Base-by-base conservation (phyloP, 2,113 vertebrate species). In the Shinisaurus crocodilurus region DNA sequence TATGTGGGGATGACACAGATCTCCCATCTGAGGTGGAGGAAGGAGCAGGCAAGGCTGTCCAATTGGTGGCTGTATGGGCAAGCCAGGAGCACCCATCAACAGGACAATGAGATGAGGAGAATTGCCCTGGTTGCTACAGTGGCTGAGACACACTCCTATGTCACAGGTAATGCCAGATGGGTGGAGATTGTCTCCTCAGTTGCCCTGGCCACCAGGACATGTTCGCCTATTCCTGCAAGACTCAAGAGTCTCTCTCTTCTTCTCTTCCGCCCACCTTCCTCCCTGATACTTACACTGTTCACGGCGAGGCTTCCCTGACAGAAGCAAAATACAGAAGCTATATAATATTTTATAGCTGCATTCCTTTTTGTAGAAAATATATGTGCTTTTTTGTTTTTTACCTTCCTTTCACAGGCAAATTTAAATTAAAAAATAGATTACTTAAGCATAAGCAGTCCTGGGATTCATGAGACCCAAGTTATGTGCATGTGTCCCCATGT, bases 401-500 rank as follows among this genome's bases (percentile, higher is more conserved):
- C 18, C n/a, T 60, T 82, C 54, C 25, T 79, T 60, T 2, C 20
- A 45, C 23, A 43, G 37, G 40, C 6, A 40, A 43, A 76, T 43
- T 6, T 43, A 76, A 45, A 76, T 76, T 23, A 40, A 7, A 76
- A 40, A 76, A 40, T 25, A 76, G 74, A 69, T 29, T 69, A 72
- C 76, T 45, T 45, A 45, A 27, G 25, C 23, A 27, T 77, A 77
- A 45, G 23, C 7, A 43, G 6, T 45, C 40, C 40, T 25, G n/a
- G 70, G 34, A 86, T 86, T 86, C 69, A 37, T 60, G 34, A 40
- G 50, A 37, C 27, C 43, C 67, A 65, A 3, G 83, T 82, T 91
- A 93, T 81, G 91, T 91, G 57, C 40, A 20, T 3, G 0, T 20
- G 1, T 87, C 7, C 13, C 90, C 89, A 86, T 88, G 29, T 63